Base-by-base conservation (phyloP, 2,888 invertebrate species). In the Muscina levida region DNA sequence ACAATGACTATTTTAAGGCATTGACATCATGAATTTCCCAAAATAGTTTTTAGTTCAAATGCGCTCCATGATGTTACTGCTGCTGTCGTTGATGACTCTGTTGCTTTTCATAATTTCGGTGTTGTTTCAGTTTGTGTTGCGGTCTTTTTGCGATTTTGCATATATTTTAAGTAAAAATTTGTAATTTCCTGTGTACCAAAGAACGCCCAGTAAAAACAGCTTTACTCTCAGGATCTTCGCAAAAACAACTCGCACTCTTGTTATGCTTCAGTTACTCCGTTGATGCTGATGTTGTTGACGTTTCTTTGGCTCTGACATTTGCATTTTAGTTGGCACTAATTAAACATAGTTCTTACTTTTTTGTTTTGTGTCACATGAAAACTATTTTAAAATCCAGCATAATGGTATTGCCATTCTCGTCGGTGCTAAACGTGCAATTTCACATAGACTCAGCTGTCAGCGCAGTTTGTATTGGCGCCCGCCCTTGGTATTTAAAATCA, bases 101-200 rank as follows among this genome's bases (percentile, higher is more conserved):
- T 31, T 8, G 3, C 4, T 3, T 5, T 31, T 31, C 31, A 31
- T 31, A 31, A 31, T 31, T 31, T 31, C 8, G 3, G 31, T 31
- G 31, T 51, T 22, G 44, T n/a, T 53, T 22, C 53, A 24, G 10
- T 53, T 53, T 24, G 10, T 53, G 53, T 53, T 8, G 11, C 5
- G 10, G 5, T 53, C 8, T 26, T 11, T 59, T 39, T 15, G 17
- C 17, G 19, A 22, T 19, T 62, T 62, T 62, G n/a, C 42, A 39
- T 62, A 62, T 77, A 77, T 81, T 81, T 80, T 80, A 77, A 80
- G 80, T 19, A 73, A 81, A n/a, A 81, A 74, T 77, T 62, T 74
- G 67, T 81, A 72, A 74, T 81, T 77, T 81, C 80, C 80, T 81
- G 80, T 81, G 73, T 67, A 77, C 71, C 71, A 72, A 62, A 42